Percentiles rank a stretch among this genome's conserved stretches.
Conservation (phyloP, 2,797 vertebrate genomes). For the Otolemur crassicaudatus region DNA sequence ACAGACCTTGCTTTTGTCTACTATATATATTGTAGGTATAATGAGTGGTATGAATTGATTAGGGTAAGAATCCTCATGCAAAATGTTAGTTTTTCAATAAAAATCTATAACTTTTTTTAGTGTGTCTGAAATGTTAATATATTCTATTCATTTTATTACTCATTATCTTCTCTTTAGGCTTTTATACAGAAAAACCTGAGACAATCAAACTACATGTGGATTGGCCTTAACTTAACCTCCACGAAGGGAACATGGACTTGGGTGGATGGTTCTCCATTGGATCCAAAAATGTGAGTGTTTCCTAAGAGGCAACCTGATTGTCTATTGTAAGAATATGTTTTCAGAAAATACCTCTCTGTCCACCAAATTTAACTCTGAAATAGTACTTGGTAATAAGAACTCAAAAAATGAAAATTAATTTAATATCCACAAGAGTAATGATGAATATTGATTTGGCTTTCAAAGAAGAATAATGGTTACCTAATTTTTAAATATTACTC, state of each 20-base stretch:
- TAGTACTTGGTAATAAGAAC: neutral
- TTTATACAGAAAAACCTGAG: conserved; percentile 67
- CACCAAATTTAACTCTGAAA: neutral
- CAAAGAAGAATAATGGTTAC: neutral
- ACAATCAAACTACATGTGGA: conserved; percentile 70
- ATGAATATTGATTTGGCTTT: neutral
- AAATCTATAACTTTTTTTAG: neutral
- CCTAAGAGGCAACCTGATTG: neutral
- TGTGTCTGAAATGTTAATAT: neutral
- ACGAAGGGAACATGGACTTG: conserved; percentile 64
- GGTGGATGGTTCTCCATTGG: conserved; percentile 65
- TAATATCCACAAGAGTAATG: neutral
- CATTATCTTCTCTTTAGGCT: conserved; percentile 23
- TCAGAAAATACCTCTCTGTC: neutral
- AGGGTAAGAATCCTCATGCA: neutral
- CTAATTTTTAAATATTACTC: neutral
- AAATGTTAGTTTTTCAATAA: neutral
- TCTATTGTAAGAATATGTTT: neutral
- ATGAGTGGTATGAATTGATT: neutral
- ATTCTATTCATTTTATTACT: neutral
- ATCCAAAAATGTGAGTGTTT: conserved; percentile 64
- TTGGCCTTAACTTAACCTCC: conserved; percentile 69
- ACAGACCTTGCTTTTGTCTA: neutral
- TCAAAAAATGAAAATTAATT: conserved; percentile 22
- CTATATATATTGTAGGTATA: neutral